phyloP scores from a whole-genome alignment of 37 sponge, comb jelly and placozoan genomes.

The Halisarca cf. caerulea region DNA sequence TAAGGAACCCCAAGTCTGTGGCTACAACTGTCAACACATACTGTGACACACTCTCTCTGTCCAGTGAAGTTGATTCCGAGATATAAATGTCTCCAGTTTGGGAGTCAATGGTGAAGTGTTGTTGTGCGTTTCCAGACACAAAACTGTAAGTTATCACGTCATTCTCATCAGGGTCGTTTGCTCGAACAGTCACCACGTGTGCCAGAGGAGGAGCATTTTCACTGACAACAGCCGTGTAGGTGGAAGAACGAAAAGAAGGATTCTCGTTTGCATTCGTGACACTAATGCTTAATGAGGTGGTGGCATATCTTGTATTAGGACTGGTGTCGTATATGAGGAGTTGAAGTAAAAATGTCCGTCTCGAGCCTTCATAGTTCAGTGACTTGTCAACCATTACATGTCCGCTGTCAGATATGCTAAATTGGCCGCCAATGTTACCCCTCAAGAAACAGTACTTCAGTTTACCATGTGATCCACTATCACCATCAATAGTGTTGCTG shows the following conservation, averaged over 20 bases:
- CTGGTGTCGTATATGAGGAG: slow-evolving; percentile 58
- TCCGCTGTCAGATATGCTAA: slow-evolving; percentile 32
- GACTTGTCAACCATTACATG: background rate
- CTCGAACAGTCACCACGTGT: background rate
- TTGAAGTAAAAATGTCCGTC: slow-evolving; percentile 9
- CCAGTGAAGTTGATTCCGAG: background rate
- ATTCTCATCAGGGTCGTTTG: background rate
- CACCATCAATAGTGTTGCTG: background rate
- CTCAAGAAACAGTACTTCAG: slow-evolving; percentile 53
- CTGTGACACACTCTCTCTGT: slow-evolving; percentile 26
- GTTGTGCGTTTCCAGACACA: background rate
- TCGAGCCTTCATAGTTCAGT: slow-evolving; percentile 37
- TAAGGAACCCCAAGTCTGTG: slow-evolving; percentile 21
- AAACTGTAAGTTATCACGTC: background rate
- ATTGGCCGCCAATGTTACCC: slow-evolving; percentile 33
- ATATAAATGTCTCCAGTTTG: slow-evolving; percentile 58
- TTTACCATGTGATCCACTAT: slow-evolving; percentile 31
- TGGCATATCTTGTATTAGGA: slow-evolving; percentile 39
- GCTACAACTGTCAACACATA: slow-evolving; percentile 53
- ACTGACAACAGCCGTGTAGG: background rate
- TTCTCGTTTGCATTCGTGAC: slow-evolving; percentile 4
- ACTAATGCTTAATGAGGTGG: slow-evolving; percentile 22
- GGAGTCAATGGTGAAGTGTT: slow-evolving; percentile 44
- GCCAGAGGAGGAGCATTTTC: slow-evolving; percentile 4
- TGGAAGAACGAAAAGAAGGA: background rate